Base-by-base conservation (phyloP, 2,113 vertebrate genomes). In the Rhinolophus ferrumequinum region DNA sequence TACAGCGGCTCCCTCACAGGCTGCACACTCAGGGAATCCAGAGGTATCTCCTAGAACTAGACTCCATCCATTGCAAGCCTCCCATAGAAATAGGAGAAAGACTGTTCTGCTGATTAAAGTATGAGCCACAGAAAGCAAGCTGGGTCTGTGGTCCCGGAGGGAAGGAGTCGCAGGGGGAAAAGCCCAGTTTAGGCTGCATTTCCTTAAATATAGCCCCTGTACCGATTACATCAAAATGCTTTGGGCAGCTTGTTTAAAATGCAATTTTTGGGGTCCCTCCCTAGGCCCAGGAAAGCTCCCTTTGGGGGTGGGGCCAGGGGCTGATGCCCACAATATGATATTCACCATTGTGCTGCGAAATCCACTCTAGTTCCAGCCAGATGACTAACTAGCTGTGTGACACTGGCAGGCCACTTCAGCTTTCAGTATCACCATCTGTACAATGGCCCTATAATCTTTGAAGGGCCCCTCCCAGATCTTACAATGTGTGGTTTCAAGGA, bases 241-340 rank as follows among this genome's bases (percentile, higher is more conserved):
- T 70, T 47, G 33, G 60, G 80, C 15, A 67, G 24, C 24, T 54
- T 76, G 35, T 93, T 60, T 84, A 88, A 95, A 92, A 94, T 85
- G n/a, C 26, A 47, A 41, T 54, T 67, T 77, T 79, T 41, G 50
- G 35, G 50, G n/a, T 12, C 35, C n/a, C 22, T 85, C 16, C 72
- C 30, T 35, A 50, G n/a, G 19, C 54, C 54, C 8, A 77, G 38
- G 26, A n/a, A 88, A 83, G 41, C 41, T 38, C 35, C 62, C 13
- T 44, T 19, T 30, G 35, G 30, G 6, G 60, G 0, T 7, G 15
- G 4, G 18, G 19, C 19, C 30, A 33, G 21, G 14, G 26, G 21
- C 33, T 52, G 9, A 44, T 38, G 12, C 50, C 47, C 50, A 38
- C 35, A 80, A 56, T 54, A 50, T 38, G 44, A 52, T 19, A 87